phyloP scores from a whole-genome alignment of 2,888 invertebrate genomes.

The Axea sp. region DNA sequence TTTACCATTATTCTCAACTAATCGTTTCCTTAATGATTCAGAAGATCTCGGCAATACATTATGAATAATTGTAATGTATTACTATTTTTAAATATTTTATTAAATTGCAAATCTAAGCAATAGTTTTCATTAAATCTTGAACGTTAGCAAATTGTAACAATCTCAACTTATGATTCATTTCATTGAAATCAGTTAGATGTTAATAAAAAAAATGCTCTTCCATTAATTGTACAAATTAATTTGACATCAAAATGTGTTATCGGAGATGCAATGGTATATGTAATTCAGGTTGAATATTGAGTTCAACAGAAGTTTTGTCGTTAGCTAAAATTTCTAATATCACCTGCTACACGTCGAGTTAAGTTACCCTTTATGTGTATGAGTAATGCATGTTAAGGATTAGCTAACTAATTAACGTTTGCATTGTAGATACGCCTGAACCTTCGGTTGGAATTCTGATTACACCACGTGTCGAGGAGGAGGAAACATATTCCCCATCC shows the following conservation, averaged over 20 bases:
- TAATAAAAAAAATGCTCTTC: too few species aligned
- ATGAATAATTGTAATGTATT: too few species aligned
- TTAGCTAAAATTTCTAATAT: conserved; percentile 69
- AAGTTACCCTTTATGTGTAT: conserved; percentile 60
- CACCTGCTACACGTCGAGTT: conserved; percentile 65
- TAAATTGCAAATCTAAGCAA: too few species aligned
- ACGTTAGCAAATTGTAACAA: too few species aligned
- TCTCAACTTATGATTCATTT: too few species aligned
- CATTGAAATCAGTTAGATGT: too few species aligned
- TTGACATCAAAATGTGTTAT: conserved; percentile 29
- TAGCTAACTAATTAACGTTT: conserved; percentile 72
- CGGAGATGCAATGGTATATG: conserved; percentile 22
- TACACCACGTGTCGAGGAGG: conserved; percentile 47
- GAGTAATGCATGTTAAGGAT: conserved; percentile 75
- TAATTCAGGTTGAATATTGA: conserved; percentile 63
- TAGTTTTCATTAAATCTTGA: too few species aligned
- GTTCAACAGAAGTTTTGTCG: conserved; percentile 67
- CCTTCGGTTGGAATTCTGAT: conserved; percentile 59
- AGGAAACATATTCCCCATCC: conserved; percentile 22
- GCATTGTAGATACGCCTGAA: conserved; percentile 68
- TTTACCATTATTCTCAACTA: too few species aligned
- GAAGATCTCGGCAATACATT: too few species aligned
- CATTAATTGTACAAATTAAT: too few species aligned
- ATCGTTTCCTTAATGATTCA: too few species aligned
- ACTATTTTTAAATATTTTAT: too few species aligned